A percentile compares a stretch with the other conserved stretches of the same genome.
phyloP scores from a whole-genome alignment of 2,888 invertebrate species.

The Lomographa bimaculata region DNA sequence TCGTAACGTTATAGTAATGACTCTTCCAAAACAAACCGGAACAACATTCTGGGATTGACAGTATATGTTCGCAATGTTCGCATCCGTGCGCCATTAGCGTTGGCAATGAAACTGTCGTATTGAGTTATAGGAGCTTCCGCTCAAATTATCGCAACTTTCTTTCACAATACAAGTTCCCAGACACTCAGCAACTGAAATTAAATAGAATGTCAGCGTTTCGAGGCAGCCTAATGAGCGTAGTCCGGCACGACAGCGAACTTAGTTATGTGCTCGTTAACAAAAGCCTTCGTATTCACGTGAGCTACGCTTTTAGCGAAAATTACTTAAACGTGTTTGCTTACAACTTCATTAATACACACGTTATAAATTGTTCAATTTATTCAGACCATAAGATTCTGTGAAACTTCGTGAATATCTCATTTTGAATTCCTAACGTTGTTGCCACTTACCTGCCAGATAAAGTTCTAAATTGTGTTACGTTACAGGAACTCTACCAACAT shows the following conservation, averaged over 20 bases:
- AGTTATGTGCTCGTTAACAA: no score
- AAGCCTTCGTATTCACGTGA: no score
- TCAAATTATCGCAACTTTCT: constrained; percentile 20
- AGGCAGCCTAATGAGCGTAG: neutral
- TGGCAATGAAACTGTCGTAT: constrained; percentile 36
- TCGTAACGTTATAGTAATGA: neutral
- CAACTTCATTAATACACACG: no score
- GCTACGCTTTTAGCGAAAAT: no score
- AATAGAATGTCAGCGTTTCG: no score
- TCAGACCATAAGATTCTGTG: no score
- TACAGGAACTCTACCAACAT: constrained; percentile 30
- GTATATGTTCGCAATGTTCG: constrained; percentile 21
- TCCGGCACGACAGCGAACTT: no score
- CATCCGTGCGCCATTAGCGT: constrained; percentile 41
- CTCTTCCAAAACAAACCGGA: constrained; percentile 23
- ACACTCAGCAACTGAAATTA: constrained; percentile 11
- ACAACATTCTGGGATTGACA: constrained; percentile 33
- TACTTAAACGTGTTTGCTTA: no score
- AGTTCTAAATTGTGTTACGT: constrained; percentile 33
- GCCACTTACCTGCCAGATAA: constrained; percentile 10
- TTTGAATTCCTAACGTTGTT: constrained; percentile 8
- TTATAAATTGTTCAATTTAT: no score
- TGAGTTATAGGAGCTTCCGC: constrained; percentile 25
- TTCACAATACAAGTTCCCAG: constrained; percentile 12
- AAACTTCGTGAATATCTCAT: no score